Percentiles rank a stretch among this genome's conserved stretches.
phyloP scores from a whole-genome alignment of 1,140 invertebrate species.

The Akabosia matsudoensis region DNA sequence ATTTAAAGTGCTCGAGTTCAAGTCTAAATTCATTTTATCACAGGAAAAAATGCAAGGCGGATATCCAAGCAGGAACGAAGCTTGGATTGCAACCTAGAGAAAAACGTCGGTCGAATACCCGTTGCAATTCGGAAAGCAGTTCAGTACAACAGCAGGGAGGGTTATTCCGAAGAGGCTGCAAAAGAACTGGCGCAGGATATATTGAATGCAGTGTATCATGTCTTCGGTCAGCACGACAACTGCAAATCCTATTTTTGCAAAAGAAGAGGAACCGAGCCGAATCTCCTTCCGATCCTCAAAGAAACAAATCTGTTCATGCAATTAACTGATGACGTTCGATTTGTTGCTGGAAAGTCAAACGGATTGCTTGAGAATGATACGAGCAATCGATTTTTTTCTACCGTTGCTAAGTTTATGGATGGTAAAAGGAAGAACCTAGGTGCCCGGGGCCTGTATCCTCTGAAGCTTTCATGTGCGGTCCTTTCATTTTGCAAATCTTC shows the following conservation, averaged over 20 bases:
- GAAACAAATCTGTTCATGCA: not conserved
- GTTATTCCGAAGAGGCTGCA: not conserved
- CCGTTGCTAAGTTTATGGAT: not conserved
- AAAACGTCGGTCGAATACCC: not conserved
- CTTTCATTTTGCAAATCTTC: not conserved
- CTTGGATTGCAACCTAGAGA: not conserved
- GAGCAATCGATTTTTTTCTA: not conserved
- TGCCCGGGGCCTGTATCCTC: not conserved
- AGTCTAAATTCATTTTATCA: too few relatives aligned
- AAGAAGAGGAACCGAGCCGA: not conserved
- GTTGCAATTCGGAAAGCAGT: not conserved
- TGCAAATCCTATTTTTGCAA: not conserved
- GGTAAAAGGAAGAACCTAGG: not conserved
- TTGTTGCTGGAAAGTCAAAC: not conserved
- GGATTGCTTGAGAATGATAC: not conserved
- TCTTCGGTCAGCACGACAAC: not conserved
- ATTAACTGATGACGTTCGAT: not conserved
- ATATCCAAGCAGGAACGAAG: not conserved
- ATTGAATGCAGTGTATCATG: not conserved
- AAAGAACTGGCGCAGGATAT: not conserved
- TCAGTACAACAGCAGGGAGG: not conserved
- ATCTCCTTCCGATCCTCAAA: not conserved
- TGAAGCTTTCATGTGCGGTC: not conserved
- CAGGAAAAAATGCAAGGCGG: not conserved
- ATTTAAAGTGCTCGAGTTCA: too few relatives aligned